Percentiles rank a stretch among this genome's conserved stretches.
Conservation (phyloP, 2,113 vertebrate species). For the Mola mola region DNA sequence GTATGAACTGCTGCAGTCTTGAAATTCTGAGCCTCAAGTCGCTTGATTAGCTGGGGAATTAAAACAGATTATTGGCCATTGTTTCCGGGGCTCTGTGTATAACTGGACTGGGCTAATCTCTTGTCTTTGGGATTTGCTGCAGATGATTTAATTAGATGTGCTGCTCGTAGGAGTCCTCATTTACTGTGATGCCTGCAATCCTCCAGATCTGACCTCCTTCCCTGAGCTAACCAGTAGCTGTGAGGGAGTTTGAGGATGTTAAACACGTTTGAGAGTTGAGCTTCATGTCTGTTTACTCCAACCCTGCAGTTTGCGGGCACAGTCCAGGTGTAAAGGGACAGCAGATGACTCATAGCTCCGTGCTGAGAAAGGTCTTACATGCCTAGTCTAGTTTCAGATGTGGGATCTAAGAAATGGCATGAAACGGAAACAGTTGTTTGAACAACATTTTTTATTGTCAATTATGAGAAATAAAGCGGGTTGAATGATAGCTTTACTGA, state of each 20-base stretch:
- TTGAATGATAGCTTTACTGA: no score
- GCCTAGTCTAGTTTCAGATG: conserved; percentile 5
- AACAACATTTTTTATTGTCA: neutral
- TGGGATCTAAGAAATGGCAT: no score
- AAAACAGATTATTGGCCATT: conserved; percentile 76
- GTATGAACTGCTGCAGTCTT: conserved; percentile 33
- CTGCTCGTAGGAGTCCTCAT: conserved; percentile 58
- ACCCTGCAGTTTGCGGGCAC: neutral
- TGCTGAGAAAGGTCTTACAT: conserved; percentile 9
- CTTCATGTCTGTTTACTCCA: conserved; percentile 23
- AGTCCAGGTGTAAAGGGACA: conserved; percentile 2
- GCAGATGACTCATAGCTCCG: neutral
- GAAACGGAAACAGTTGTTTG: neutral
- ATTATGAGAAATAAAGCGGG: no score
- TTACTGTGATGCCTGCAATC: conserved; percentile 20
- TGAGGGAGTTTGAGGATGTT: neutral
- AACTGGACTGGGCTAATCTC: conserved; percentile 63
- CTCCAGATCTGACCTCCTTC: conserved; percentile 11
- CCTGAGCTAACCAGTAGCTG: neutral
- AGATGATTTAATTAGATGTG: conserved; percentile 76
- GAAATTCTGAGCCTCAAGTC: conserved; percentile 37
- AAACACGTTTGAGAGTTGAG: neutral
- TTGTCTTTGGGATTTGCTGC: conserved; percentile 67
- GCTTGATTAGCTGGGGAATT: conserved; percentile 76
- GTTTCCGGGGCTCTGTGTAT: conserved; percentile 60